phyloP scores from a whole-genome alignment of 2,888 invertebrate species.

The Drosophila helvetica region DNA sequence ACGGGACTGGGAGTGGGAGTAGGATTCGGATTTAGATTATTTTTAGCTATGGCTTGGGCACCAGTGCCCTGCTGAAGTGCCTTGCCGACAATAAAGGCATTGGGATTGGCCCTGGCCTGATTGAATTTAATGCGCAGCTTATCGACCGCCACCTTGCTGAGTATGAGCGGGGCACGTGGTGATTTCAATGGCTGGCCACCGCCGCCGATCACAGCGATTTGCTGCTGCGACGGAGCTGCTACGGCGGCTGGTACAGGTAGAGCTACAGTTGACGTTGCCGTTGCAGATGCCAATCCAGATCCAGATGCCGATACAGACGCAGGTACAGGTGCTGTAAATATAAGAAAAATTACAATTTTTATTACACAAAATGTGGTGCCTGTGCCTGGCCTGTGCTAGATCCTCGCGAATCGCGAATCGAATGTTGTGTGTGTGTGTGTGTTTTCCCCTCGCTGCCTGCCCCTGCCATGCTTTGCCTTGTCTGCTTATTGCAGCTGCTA shows the following conservation, averaged over 20 bases:
- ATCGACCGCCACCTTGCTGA: slow-evolving; percentile 67
- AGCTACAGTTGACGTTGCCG: not conserved
- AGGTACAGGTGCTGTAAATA: slow-evolving; percentile 2
- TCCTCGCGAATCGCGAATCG: not conserved
- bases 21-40: too few relatives aligned
- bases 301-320: slow-evolving; percentile 7
- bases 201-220: slow-evolving; percentile 49
- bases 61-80: not conserved
- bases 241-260: slow-evolving; percentile 5
- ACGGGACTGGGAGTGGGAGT: slow-evolving; percentile 5
- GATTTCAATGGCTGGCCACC: slow-evolving; percentile 43
- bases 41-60: not conserved
- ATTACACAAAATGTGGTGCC: not conserved
- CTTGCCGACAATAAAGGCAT: slow-evolving; percentile 28
- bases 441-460: not conserved
- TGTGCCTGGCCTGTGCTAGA: not conserved
- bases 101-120: slow-evolving; percentile 51
- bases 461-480: slow-evolving; percentile 8
- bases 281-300: slow-evolving; percentile 8
- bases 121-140: slow-evolving; percentile 60
- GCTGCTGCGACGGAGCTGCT: slow-evolving; percentile 5
- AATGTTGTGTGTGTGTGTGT: not conserved
- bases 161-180: slow-evolving; percentile 57
- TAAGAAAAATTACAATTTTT: not conserved
- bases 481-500: slow-evolving; percentile 40